Evolutionary conservation across 2,888 invertebrate genomes (phyloP), one percentile per base, ranked within the genome.

Genomic region (Epirrhoe alternata): DNA sequence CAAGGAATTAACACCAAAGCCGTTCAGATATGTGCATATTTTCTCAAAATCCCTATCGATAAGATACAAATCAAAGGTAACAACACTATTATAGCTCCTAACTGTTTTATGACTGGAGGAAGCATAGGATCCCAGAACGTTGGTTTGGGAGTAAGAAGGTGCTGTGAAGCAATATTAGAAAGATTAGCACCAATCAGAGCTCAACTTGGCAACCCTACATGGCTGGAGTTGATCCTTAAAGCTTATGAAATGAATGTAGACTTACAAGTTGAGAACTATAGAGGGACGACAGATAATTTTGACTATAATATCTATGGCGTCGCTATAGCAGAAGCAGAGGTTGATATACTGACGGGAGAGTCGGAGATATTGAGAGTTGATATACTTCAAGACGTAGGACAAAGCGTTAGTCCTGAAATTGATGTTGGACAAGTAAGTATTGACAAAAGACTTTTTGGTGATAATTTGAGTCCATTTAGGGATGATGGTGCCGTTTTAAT

Each of bases 1-100:
- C 97, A 97, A 89, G 97, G 97, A 0, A 91, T 96, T 49, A 87
- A 96, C 70, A 96, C 96, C 2, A 87, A 96, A 94, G 94, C 94
- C 0, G 94, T 94, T 6, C 96, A 96, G 89, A 94, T 95, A 0
- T 94, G 94, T 64, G 96, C 96, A 0, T 92, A 95, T 73, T 92
- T 91, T 10, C 85, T 96, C 5, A 95, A 94, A 1, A 94, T 96
- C 62, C 93, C 95, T 0, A 69, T 97, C 54, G 93, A 94, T 0
- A 90, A 94, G 84, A 90, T 97, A 5, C 91, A 90, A 47, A 94
- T 97, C 0, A 96, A 96, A 82, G 94, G 95, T 0, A 94, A 94
- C 14, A 94, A 94, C 72, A 95, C 91, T 52, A 81, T 95, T 16
- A 90, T 92, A n/a, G 86, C 94, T 0, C 95, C 96, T 0, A 97